Base-by-base conservation (phyloP, 2,888 invertebrate genomes). In the Gerris lacustris region DNA sequence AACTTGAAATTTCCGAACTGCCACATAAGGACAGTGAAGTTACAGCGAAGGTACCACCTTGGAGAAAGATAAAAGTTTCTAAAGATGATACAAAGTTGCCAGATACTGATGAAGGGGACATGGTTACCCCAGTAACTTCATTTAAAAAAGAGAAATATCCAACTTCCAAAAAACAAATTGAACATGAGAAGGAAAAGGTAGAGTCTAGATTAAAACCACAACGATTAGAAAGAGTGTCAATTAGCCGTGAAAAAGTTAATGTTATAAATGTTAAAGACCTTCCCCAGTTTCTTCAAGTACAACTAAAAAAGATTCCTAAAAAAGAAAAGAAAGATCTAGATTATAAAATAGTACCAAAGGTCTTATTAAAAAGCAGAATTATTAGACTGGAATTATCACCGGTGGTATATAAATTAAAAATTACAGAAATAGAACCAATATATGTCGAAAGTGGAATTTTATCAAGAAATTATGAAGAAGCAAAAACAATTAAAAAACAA, bases 311-410 rank as follows among this genome's bases (percentile, higher is more conserved):
- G 72, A 78, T 79, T 0, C 77, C 79, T 0, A 77, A 80, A 11
- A 80, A 83, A 73, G 82, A 84, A 11, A 84, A 85, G 71, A 80
- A 79, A 73, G 78, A 78, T 0, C 77, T 78, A 0, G 77, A 80
- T 11, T 74, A 79, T 7, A 77, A 80, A 5, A 79, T 80, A 70
- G 80, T 90, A 70, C 89, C 88, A 0, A 88, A 87, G 79, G 83
- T 88, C 69, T 83, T 87, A 77, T 80, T 91, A 0, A 89, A 88
- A 77, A 90, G 90, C 78, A 84, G 88, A 75, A 88, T 91, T 15
- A 83, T 81, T 64, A 83, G 83, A 75, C 79, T 83, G 2, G 81
- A 82, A 69, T 83, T 83, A 74, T 81, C 82, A 63, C 80, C 81
- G 31, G 66, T 75, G 63, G 79, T 80, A 74, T 76, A 79, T 69